phyloP scores from a whole-genome alignment of 2,888 invertebrate genomes.

The Adelognathus sp. region DNA sequence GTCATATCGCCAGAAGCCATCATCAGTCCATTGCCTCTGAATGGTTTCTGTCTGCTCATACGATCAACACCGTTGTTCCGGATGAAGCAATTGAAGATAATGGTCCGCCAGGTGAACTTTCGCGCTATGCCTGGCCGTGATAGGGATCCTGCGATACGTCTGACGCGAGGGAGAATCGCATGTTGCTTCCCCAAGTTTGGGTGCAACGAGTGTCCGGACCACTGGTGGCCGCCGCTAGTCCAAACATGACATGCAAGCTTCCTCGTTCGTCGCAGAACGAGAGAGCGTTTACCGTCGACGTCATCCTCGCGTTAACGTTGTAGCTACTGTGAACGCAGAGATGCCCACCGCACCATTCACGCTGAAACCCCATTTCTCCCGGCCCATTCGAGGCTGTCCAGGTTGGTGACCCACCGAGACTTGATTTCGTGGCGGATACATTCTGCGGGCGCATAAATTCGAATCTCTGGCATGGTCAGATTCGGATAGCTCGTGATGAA shows the following conservation, averaged over 20 bases:
- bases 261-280: slow-evolving; percentile 34
- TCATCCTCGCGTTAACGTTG: slow-evolving; percentile 13
- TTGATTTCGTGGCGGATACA: slow-evolving; percentile 13
- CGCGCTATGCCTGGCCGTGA: slow-evolving; percentile 10
- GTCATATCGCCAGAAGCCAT: not conserved
- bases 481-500: not conserved
- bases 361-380: slow-evolving; percentile 44
- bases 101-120: not conserved
- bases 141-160: slow-evolving; percentile 3
- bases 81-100: not conserved
- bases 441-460: not conserved
- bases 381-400: slow-evolving; percentile 32
- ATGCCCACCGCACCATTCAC: slow-evolving; percentile 66
- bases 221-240: not conserved
- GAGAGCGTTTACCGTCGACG: slow-evolving; percentile 4
- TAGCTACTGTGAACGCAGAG: slow-evolving; percentile 63
- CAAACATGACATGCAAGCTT: slow-evolving; percentile 4
- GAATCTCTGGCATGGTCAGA: not conserved
- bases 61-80: not conserved
- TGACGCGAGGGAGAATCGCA: not conserved
- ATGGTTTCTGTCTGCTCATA: not conserved
- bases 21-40: not conserved
- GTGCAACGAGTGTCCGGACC: not conserved
- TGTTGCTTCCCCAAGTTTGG: slow-evolving; percentile 8
- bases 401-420: slow-evolving; percentile 13